Conservation (phyloP, 2,113 vertebrate species). For the Alethe castanea region DNA sequence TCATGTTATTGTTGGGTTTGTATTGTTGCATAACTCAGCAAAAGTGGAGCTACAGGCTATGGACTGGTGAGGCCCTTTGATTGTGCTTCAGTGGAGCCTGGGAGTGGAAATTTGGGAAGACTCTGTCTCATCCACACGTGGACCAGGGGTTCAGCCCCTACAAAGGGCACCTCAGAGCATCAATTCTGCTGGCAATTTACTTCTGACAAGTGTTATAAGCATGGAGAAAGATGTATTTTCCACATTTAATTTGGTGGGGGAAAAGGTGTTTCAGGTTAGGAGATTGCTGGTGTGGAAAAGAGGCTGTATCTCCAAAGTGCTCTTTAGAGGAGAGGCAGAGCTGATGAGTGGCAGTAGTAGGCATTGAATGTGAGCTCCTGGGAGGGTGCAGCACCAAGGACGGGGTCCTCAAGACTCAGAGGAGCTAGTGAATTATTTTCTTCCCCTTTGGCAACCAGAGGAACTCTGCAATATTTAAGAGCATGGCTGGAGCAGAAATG, state of each 20-base stretch:
- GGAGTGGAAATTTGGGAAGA: background rate
- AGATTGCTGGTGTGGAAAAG: background rate
- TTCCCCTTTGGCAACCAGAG: background rate
- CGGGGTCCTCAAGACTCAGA: background rate
- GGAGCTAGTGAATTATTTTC: background rate
- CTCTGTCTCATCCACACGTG: rapidly evolving
- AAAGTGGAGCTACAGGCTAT: background rate
- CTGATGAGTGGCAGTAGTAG: background rate
- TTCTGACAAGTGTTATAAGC: background rate
- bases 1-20: rapidly evolving
- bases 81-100: background rate
- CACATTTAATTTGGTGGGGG: background rate
- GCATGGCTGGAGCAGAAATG: background rate
- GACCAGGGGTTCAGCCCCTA: background rate
- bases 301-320: rapidly evolving
- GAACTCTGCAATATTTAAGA: background rate
- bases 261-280: background rate
- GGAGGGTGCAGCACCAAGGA: background rate
- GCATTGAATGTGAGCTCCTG: background rate
- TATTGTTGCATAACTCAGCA: background rate
- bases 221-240: background rate
- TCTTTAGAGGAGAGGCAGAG: background rate
- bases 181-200: background rate
- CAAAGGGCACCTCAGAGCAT: background rate
- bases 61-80: background rate